phyloP scores from a whole-genome alignment of 1,140 invertebrate species.

The Scaptomyza pallida region DNA sequence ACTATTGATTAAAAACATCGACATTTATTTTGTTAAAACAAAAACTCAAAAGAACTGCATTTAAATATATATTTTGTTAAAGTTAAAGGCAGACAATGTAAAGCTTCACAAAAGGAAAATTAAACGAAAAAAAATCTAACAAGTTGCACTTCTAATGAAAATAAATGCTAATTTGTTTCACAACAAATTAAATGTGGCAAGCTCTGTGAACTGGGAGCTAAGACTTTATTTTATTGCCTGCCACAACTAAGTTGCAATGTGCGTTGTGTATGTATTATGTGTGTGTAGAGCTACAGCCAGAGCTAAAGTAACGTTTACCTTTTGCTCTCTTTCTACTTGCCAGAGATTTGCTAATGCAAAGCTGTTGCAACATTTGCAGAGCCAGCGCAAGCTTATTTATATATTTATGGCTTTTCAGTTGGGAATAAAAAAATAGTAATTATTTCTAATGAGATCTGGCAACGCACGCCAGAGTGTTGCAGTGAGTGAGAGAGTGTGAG shows the following conservation, averaged over 20 bases:
- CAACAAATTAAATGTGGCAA: conserved; percentile 76
- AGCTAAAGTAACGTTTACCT: conserved; percentile 21
- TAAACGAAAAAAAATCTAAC: conserved; percentile 25
- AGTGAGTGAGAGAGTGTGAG: neutral
- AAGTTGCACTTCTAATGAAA: conserved; percentile 71
- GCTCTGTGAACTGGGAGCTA: conserved; percentile 52
- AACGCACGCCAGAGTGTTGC: neutral
- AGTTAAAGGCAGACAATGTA: conserved; percentile 60
- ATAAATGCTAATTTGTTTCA: conserved; percentile 81
- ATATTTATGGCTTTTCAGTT: conserved; percentile 63
- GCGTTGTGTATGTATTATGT: conserved; percentile 32
- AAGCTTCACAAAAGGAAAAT: too few relatives aligned
- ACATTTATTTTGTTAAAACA: too few relatives aligned
- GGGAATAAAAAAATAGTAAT: conserved; percentile 50
- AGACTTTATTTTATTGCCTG: conserved; percentile 80
- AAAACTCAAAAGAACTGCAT: too few relatives aligned
- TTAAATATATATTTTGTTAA: too few relatives aligned
- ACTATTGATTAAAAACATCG: too few relatives aligned
- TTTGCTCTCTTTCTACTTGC: conserved; percentile 3
- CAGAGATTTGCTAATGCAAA: conserved; percentile 62
- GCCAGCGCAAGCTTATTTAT: conserved; percentile 41
- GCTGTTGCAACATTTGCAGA: conserved; percentile 58
- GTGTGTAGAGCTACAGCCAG: conserved; percentile 4
- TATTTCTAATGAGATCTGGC: conserved; percentile 49
- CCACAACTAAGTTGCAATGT: conserved; percentile 74